A percentile compares a stretch with the other conserved stretches of the same genome.
phyloP scores from a whole-genome alignment of 2,113 vertebrate species.

The Orycteropus afer region DNA sequence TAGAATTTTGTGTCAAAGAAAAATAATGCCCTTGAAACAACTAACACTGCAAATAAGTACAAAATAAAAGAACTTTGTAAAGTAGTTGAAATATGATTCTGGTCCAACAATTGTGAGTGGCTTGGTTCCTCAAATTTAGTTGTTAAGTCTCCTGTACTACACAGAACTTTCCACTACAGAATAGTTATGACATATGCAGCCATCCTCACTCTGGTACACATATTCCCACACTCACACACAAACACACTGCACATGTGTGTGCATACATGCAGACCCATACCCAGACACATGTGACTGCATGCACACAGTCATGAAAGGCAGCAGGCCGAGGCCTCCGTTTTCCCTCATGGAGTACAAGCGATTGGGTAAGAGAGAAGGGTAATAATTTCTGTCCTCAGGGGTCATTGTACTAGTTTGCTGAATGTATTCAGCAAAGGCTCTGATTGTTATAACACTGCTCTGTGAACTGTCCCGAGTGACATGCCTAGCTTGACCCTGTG shows the following conservation, averaged over 20 bases:
- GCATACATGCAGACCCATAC: no score
- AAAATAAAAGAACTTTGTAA: background rate
- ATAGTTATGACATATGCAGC: background rate
- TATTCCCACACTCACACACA: background rate
- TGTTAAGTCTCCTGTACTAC: background rate
- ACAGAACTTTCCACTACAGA: background rate
- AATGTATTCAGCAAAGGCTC: background rate
- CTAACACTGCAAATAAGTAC: background rate
- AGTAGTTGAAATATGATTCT: background rate
- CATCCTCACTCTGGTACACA: background rate
- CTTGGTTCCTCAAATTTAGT: background rate
- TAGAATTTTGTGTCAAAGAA: constrained; percentile 30
- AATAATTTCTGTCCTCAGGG: no score
- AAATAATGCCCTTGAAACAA: background rate
- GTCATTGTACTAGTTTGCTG: no score
- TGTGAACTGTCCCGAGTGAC: background rate
- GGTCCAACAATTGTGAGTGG: background rate
- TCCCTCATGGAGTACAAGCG: background rate
- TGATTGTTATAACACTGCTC: background rate
- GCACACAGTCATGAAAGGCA: rapidly evolving
- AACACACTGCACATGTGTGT: no score
- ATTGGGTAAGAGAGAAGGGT: background rate
- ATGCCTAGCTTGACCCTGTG: background rate
- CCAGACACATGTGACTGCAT: no score
- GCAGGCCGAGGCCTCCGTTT: background rate